phyloP scores from a whole-genome alignment of 2,888 invertebrate species.

The Cepaea hortensis region DNA sequence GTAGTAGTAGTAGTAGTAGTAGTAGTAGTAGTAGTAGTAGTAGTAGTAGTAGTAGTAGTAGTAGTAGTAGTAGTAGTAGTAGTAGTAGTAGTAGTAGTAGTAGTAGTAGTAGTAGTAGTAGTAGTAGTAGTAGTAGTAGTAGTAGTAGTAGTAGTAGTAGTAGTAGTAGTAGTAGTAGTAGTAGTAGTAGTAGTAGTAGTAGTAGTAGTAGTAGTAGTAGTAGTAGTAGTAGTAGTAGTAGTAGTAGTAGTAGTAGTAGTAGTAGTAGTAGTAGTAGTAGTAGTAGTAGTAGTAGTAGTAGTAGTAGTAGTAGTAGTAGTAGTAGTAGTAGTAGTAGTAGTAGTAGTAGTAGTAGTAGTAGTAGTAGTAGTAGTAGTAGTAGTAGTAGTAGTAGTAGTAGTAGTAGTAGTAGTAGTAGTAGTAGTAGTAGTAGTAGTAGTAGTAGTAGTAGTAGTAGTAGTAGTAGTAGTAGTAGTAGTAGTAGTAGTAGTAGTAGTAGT shows the following conservation, averaged over 20 bases:
- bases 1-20: conserved; percentile 37
- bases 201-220: conserved; percentile 33
- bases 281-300: conserved; percentile 37
- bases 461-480: conserved; percentile 37
- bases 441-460: conserved; percentile 37
- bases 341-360: conserved; percentile 33
- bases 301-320: conserved; percentile 37
- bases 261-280: conserved; percentile 11
- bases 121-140: conserved; percentile 24
- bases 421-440: conserved; percentile 37
- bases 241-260: conserved; percentile 10
- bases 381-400: conserved; percentile 1
- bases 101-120: neutral
- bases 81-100: conserved; percentile 26
- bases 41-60: conserved; percentile 37
- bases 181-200: conserved; percentile 37
- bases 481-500: conserved; percentile 33
- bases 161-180: conserved; percentile 37
- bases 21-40: conserved; percentile 37
- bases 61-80: conserved; percentile 33
- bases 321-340: conserved; percentile 37
- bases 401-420: conserved; percentile 2
- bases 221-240: conserved; percentile 29
- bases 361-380: conserved; percentile 35
- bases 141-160: conserved; percentile 37